Evolutionary conservation across 1,140 invertebrate genomes (phyloP), one percentile per base, ranked within the genome.

Genomic region (Hesperophylax magnus): DNA sequence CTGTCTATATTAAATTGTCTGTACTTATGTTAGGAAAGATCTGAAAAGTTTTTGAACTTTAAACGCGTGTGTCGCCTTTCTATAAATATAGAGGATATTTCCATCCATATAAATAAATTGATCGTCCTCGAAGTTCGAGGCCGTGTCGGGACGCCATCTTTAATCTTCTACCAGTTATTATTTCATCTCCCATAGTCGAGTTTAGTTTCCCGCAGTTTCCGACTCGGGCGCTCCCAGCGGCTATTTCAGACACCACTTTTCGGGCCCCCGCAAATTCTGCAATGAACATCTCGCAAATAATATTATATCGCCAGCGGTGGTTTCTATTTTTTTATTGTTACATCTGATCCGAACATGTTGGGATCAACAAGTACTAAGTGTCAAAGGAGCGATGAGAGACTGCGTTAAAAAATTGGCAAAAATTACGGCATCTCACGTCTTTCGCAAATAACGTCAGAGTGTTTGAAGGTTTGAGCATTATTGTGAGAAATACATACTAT

Each of bases 101-200:
- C 24, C 34, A 75, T 75, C 72, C 52, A 75, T 31, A 56, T 75
- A 27, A 27, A 27, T 27, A 8, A 75, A 75, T 60, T 27, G 72
- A 75, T 75, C 52, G 22, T n/a, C 22, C 53, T 22, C 24, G 72
- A 75, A 75, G 72, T 52, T 54, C 72, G 72, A 75, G 72, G 72
- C n/a, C 72, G 52, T 15, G 52, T n/a, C 22, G 53, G 24, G 63
- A n/a, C 22, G 27, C 63, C 63, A 67, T 67, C 27, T 67, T 65
- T 34, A 34, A 2, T 27, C 63, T 67, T 47, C 39, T 9, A 47
- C 39, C 8, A 47, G 39, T 14, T 14, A 34, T 34, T 65, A 18
- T 67, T 39, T 67, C 22, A 67, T 65, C 63, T 67, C 27, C 63
- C 63, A 67, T 67, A 67, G 63, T 39, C 39, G 39, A 47, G 39